Conservation (phyloP, 2,113 vertebrate species). For the Festucalex cinctus region DNA sequence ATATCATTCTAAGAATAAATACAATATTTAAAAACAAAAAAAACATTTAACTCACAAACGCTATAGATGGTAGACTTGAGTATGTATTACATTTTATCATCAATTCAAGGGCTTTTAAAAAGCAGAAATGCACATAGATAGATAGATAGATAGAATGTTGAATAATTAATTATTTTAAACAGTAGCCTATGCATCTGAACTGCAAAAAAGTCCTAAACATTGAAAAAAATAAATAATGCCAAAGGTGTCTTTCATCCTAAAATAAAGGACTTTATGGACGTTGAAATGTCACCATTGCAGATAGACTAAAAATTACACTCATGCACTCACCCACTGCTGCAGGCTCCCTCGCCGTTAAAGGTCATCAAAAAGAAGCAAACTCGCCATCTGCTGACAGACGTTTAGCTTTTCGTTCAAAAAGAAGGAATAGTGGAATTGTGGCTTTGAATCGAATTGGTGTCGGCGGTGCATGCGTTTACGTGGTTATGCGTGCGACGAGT, state of each 20-base stretch:
- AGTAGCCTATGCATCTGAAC: no score
- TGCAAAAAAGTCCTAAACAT: not conserved
- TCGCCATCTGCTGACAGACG: not conserved
- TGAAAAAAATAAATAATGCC: not conserved
- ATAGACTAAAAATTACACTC: not conserved
- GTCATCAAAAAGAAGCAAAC: conserved; percentile 1
- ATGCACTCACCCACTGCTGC: not conserved
- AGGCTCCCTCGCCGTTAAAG: conserved; percentile 6
- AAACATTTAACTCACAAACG: not conserved
- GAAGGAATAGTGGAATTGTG: not conserved
- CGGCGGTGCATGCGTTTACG: not conserved
- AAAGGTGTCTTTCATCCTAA: not conserved
- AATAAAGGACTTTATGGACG: not conserved
- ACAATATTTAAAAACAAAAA: not conserved
- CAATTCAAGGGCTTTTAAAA: not conserved
- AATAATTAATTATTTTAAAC: no score
- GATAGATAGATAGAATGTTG: no score
- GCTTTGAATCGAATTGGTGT: not conserved
- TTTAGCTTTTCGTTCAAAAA: not conserved
- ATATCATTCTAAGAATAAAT: not conserved
- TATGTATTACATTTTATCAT: not conserved
- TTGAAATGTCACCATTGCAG: not conserved
- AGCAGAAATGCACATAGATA: not conserved
- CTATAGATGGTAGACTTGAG: not conserved
- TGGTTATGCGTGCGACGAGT: no score